Conservation (phyloP, 2,113 vertebrate species). For the Pavo muticus region DNA sequence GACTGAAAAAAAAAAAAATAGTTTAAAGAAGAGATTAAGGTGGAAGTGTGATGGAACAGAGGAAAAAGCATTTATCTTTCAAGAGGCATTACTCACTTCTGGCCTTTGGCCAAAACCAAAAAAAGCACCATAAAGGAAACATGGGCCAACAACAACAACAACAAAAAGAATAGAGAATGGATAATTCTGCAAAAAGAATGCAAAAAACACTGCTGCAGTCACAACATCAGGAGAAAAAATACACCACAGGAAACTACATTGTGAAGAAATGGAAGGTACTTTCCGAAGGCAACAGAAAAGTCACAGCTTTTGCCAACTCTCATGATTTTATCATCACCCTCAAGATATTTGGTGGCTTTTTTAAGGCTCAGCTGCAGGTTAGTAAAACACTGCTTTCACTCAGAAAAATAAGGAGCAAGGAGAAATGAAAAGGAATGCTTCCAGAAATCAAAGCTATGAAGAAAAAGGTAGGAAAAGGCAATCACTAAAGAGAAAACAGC, state of each 20-base stretch:
- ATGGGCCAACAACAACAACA: rapidly evolving
- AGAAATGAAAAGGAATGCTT: rapidly evolving
- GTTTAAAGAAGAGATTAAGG: background rate
- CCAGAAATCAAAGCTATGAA: background rate
- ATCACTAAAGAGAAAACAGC: background rate
- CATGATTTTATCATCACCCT: background rate
- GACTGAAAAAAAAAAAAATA: background rate
- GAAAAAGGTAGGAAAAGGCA: background rate
- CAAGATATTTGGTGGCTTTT: background rate
- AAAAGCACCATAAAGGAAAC: background rate
- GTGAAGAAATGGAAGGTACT: background rate
- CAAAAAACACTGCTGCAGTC: background rate
- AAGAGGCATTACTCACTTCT: background rate
- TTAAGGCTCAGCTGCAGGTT: background rate
- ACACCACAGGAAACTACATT: background rate
- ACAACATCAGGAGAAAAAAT: background rate
- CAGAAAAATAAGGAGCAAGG: background rate
- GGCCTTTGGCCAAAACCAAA: background rate
- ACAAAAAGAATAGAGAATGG: background rate
- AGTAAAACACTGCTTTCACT: background rate
- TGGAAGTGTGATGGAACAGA: background rate
- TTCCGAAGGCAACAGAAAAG: background rate
- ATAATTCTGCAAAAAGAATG: background rate
- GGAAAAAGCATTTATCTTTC: background rate
- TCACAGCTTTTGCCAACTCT: background rate